Percentiles rank a stretch among this genome's conserved stretches.
Conservation (phyloP, 2,888 invertebrate species). For the Ectobius pallidus region DNA sequence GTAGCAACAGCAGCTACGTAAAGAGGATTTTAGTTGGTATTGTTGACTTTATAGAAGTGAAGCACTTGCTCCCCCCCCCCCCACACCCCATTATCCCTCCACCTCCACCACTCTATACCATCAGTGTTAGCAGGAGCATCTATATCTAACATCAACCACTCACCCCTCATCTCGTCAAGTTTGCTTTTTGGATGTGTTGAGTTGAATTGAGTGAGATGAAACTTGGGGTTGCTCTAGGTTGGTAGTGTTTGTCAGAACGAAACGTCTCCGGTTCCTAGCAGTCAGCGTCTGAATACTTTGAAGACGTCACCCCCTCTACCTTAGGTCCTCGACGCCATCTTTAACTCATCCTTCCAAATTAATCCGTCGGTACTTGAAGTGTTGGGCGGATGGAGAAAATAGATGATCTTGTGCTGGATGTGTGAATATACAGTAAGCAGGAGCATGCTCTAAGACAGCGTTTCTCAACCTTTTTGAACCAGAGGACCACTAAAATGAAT, state of each 20-base stretch:
- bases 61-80: constrained; percentile 10
- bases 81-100: background rate
- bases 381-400: no score
- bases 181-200: constrained; percentile 32
- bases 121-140: constrained; percentile 11
- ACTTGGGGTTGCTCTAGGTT: constrained; percentile 21
- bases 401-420: no score
- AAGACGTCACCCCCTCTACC: no score
- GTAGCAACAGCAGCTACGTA: constrained; percentile 17
- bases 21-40: constrained; percentile 38
- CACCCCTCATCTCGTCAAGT: constrained; percentile 22
- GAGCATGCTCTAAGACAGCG: no score
- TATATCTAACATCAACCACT: constrained; percentile 12
- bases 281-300: background rate
- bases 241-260: constrained; percentile 23
- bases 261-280: background rate
- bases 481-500: no score
- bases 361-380: no score
- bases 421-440: no score
- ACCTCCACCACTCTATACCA: background rate
- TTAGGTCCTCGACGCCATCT: no score
- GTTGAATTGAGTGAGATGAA: constrained; percentile 31
- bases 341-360: no score
- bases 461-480: no score
- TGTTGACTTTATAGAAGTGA: constrained; percentile 38